Base-by-base conservation (phyloP, 2,888 invertebrate species). In the Tubulanus polymorphus region DNA sequence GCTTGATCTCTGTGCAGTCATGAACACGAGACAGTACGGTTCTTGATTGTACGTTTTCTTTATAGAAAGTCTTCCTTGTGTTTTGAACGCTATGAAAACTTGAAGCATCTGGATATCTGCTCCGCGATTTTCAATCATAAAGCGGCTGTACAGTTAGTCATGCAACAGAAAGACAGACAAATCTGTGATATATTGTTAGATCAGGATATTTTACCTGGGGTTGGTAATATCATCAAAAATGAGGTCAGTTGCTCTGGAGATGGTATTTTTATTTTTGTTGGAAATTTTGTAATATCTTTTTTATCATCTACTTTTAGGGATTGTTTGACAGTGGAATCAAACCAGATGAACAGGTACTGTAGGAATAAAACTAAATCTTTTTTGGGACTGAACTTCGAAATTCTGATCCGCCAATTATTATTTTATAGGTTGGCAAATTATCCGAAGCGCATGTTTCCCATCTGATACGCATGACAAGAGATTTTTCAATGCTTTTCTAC, bases 151-250 rank as follows among this genome's bases (percentile, higher is more conserved):
- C 58, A 60, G 41, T 35, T 65, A 53, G 57, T 71, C 28, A 62
- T 61, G 57, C 55, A 56, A 46, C 64, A 69, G 41, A 55, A 51
- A 23, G 61, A 60, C 35, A 60, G 70, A 47, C 62, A 58, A 49
- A 61, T 72, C 10, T 71, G 71, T 65, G 74, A 74, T 66, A 71
- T 72, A 1, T 60, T 74, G 18, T 56, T 74, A 55, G 74, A 74
- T 54, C 74, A 74, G 56, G 56, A 57, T 10, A 63, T 74, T 26
- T 57, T 74, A 20, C 74, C 74, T 8, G 74, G 74, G 1, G 73
- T 74, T 5, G 74, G 74, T 35, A 74, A 74, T 51, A 74, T 74
- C 35, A 74, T 74, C 35, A 74, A 74, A 51, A 74, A 74, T 64
- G 74, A 74, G 67, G 70, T 67, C 53, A 32, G 18, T n/a, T n/a